A percentile compares a stretch with the other conserved stretches of the same genome.
Evolutionary conservation across 2,797 vertebrate genomes (phyloP).

Genomic region (Petrocephalus sullivani): DNA sequence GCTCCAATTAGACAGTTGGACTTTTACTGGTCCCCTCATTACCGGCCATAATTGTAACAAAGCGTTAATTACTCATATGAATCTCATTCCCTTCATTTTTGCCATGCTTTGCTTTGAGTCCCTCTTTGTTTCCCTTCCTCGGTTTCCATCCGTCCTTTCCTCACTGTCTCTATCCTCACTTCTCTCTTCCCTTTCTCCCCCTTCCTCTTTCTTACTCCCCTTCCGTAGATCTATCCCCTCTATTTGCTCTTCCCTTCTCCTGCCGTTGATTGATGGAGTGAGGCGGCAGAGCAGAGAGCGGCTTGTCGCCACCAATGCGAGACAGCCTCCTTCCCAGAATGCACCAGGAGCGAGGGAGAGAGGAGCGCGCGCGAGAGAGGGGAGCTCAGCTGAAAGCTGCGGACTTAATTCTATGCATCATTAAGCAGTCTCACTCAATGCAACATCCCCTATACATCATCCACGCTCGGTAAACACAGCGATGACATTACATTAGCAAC

Average conservation of each 20-base stretch:
- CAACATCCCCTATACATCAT: slow-evolving; percentile 97
- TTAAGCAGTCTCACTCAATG: slow-evolving; percentile 95
- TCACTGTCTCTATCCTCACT: slow-evolving; percentile 42
- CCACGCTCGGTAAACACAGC: slow-evolving; percentile 96
- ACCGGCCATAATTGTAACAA: slow-evolving; percentile 40
- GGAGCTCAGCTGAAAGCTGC: slow-evolving; percentile 93
- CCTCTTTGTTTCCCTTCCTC: slow-evolving; percentile 2
- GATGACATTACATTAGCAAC: slow-evolving; percentile 98
- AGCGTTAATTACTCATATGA: slow-evolving; percentile 50
- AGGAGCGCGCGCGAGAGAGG: slow-evolving; percentile 53
- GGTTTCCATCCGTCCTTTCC: slow-evolving; percentile 40
- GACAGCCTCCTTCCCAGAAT: slow-evolving; percentile 57
- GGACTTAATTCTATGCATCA: slow-evolving; percentile 99
- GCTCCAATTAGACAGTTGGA: slow-evolving; percentile 45
- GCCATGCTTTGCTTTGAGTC: background rate
- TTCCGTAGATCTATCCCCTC: slow-evolving; percentile 11
- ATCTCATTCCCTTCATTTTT: slow-evolving; percentile 27
- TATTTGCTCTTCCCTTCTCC: slow-evolving; percentile 34
- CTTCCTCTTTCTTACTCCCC: slow-evolving; percentile 36
- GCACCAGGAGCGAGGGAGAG: slow-evolving; percentile 41
- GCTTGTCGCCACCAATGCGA: slow-evolving; percentile 70
- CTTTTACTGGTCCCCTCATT: slow-evolving; percentile 39
- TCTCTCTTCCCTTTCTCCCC: slow-evolving; percentile 37
- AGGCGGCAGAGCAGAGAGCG: slow-evolving; percentile 65
- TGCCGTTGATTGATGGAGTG: slow-evolving; percentile 69